A percentile compares a stretch with the other conserved stretches of the same genome.
Conservation (phyloP, 2,113 vertebrate genomes). For the Anhinga anhinga region DNA sequence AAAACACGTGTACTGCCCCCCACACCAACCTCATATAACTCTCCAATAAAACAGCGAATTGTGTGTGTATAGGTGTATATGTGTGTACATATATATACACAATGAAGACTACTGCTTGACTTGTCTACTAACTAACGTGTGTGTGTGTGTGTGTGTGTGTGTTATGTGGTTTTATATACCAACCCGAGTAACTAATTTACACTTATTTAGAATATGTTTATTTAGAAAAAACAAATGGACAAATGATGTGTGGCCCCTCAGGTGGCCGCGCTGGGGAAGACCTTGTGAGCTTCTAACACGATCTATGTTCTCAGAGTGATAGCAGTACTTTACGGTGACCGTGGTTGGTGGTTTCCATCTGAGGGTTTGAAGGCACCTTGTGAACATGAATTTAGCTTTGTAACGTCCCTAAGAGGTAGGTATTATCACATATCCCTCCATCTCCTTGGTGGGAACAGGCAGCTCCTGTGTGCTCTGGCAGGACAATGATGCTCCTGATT, state of each 20-base stretch:
- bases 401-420: neutral
- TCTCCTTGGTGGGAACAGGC: neutral
- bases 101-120: neutral
- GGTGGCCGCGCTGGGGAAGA: fast-evolving
- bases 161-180: neutral
- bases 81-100: neutral
- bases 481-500: neutral
- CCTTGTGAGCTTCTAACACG: neutral
- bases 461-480: neutral
- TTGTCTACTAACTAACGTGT: neutral
- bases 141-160: no score
- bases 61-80: no score
- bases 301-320: neutral
- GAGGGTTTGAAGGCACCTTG: neutral
- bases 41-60: neutral
- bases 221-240: neutral
- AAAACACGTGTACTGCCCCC: neutral
- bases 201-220: neutral
- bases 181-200: neutral
- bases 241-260: neutral
- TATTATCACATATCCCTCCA: fast-evolving
- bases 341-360: neutral
- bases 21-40: neutral
- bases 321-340: neutral
- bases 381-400: neutral